These are phyloP conservation scores for Seriola quinqueradiata DNA, from an alignment of 2,113 vertebrate species.

Conservation along the genomic window DNA sequence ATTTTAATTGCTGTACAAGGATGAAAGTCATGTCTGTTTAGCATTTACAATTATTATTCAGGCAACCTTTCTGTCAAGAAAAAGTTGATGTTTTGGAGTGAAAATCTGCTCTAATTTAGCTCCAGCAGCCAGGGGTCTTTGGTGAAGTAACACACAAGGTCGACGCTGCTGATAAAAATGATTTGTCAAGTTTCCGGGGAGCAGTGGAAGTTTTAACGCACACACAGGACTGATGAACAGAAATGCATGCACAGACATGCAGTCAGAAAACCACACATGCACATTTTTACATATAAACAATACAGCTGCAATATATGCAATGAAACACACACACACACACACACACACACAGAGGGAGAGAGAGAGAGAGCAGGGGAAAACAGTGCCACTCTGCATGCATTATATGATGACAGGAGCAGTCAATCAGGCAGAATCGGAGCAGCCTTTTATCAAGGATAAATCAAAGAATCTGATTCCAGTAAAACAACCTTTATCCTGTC, in stretches of 20 bases:
- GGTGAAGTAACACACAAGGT: constrained; percentile 49
- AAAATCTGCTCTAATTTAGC: constrained; percentile 9
- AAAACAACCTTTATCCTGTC: constrained; percentile 28
- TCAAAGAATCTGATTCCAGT: constrained; percentile 26
- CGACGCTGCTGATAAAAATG: constrained; percentile 43
- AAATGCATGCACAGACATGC: neutral
- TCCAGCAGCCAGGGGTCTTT: constrained; percentile 15
- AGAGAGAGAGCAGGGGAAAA: constrained; percentile 9
- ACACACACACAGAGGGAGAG: neutral
- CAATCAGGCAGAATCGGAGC: constrained; percentile 30
- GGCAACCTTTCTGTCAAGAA: neutral
- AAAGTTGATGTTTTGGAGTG: neutral
- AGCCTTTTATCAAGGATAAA: constrained; percentile 4
- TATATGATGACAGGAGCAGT: constrained; percentile 24
- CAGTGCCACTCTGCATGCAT: constrained; percentile 17
- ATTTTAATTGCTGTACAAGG: neutral
- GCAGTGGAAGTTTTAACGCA: constrained; percentile 4
- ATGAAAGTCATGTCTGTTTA: neutral
- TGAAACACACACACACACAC: neutral
- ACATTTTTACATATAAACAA: neutral
- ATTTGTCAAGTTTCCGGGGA: constrained; percentile 64
- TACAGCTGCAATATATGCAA: neutral
- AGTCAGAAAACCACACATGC: neutral
- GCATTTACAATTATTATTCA: too few species aligned
- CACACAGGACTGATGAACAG: neutral